Percentiles rank a stretch among this genome's conserved stretches.
These are phyloP conservation scores for Pantelozetes paolii DNA, from an alignment of 2,888 invertebrate genomes.

Conservation along the genomic window DNA sequence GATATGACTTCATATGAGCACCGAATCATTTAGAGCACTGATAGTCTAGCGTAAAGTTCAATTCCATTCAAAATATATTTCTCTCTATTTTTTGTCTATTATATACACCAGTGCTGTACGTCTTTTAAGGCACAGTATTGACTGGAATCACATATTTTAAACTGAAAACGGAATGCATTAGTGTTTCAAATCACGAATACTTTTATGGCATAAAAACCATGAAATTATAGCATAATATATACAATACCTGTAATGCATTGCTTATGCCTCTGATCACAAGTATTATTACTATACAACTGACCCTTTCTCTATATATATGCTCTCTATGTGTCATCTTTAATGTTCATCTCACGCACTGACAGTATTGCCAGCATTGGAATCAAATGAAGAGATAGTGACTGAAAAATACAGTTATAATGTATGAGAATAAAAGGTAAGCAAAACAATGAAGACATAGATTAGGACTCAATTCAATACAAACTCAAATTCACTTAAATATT, in stretches of 20 bases:
- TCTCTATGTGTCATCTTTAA: neutral
- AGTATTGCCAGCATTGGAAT: neutral
- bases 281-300: neutral
- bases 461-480: neutral
- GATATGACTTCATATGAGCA: neutral
- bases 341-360: conserved; percentile 4
- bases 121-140: neutral
- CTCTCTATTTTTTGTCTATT: neutral
- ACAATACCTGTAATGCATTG: neutral
- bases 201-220: conserved; percentile 5
- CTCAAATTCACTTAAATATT: neutral
- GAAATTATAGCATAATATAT: conserved; percentile 17
- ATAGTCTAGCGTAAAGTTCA: conserved; percentile 7
- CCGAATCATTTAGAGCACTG: conserved; percentile 7
- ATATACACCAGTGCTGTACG: neutral
- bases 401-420: neutral
- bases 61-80: conserved; percentile 20
- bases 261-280: neutral
- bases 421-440: neutral
- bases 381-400: neutral
- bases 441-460: neutral
- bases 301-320: neutral
- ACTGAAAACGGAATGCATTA: neutral
- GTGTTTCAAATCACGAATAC: conserved; percentile 10
- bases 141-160: conserved; percentile 3